These are phyloP conservation scores for Crenuchus spilurus DNA, from an alignment of 2,797 vertebrate genomes.

Conservation along the genomic window DNA sequence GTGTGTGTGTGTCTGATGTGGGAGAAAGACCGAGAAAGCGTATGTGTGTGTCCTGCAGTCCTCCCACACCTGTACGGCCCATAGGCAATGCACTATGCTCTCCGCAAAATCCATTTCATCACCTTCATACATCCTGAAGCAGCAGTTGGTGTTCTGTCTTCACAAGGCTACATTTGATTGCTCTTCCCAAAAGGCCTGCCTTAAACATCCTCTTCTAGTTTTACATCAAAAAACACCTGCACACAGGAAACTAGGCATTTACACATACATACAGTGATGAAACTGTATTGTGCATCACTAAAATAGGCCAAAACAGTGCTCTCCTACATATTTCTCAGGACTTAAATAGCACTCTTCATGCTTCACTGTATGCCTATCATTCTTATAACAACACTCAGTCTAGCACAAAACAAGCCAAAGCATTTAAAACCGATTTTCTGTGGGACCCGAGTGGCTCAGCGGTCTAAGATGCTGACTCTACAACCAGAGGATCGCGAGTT, in stretches of 20 bases:
- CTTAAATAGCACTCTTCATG: too few relatives aligned
- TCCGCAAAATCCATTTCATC: slow-evolving; percentile 65
- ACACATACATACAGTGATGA: not conserved
- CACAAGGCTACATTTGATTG: slow-evolving; percentile 28
- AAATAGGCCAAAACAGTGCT: slow-evolving; percentile 16
- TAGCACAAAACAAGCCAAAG: too few relatives aligned
- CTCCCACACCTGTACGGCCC: slow-evolving; percentile 66
- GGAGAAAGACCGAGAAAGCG: slow-evolving; percentile 64
- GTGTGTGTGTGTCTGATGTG: slow-evolving; percentile 28
- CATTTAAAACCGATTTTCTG: too few relatives aligned
- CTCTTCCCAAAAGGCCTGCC: slow-evolving; percentile 7
- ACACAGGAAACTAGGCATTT: not conserved
- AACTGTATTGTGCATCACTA: not conserved
- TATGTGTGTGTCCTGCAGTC: slow-evolving; percentile 56
- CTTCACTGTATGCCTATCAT: too few relatives aligned
- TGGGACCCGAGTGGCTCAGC: too few relatives aligned
- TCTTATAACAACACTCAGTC: too few relatives aligned
- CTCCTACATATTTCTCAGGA: slow-evolving; percentile 15
- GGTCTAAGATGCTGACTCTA: too few relatives aligned
- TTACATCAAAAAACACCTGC: slow-evolving; percentile 15
- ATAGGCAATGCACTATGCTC: slow-evolving; percentile 64
- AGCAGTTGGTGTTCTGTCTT: slow-evolving; percentile 14
- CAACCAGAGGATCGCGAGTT: too few relatives aligned
- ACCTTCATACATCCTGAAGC: slow-evolving; percentile 42
- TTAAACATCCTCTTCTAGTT: slow-evolving; percentile 21